Evolutionary conservation across 2,797 vertebrate species (phyloP), one percentile per base, ranked within the genome.

Genomic region (Peromyscus aztecus): DNA sequence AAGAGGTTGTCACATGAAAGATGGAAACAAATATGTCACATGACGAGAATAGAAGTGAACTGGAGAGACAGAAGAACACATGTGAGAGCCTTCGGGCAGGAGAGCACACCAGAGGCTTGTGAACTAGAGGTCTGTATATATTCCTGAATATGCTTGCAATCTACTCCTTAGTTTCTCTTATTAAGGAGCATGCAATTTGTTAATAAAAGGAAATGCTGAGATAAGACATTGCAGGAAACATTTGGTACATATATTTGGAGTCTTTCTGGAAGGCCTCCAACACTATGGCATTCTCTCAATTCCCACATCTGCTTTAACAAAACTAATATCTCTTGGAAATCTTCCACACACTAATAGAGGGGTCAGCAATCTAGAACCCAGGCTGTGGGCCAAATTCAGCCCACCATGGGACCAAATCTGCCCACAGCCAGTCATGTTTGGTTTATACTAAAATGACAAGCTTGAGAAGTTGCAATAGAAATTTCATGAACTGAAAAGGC

Each of bases 251-350:
- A n/a, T 16, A 71, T 83, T 67, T 91, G 69, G 14, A 63, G 63
- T 88, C n/a, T 88, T 91, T 87, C 13, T 89, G 81, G 57, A 94
- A 59, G 31, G 4, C 16, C 23, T 84, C 59, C 57, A 89, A 73
- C 23, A 27, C 59, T 27, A 21, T 27, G 13, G 11, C 9, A 43
- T 75, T 82, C 59, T 89, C 43, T 94, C 52, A 94, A 55, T 80
- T 90, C n/a, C 52, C 27, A 76, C 27, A 43, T 90, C 94, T 91
- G 43, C 63, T 94, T 85, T 69, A 85, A 46, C 55, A 95, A 89
- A 97, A 43, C 8, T 40, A 83, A 76, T 77, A 37, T 95, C 31
- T 90, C 49, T 77, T 87, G 14, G 40, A 95, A 91, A 89, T 17
- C 34, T 81, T 84, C n/a, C 46, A 82, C 11, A 43, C 6, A 49